A percentile compares a stretch with the other conserved stretches of the same genome.
phyloP scores from a whole-genome alignment of 2,797 vertebrate species.

The Protonibea diacanthus region DNA sequence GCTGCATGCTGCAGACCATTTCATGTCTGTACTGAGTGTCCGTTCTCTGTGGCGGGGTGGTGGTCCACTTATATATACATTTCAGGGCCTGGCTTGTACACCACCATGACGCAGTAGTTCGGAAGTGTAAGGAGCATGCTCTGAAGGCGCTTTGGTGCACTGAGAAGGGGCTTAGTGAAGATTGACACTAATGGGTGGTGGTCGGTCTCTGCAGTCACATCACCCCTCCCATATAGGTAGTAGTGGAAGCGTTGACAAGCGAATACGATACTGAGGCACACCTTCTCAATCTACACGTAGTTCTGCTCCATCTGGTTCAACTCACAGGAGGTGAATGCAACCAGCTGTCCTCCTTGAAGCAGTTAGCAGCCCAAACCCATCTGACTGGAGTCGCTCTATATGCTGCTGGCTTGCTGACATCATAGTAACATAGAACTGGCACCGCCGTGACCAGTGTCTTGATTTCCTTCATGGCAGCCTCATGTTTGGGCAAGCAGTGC shows the following conservation, averaged over 20 bases:
- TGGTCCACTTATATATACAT: too few relatives aligned
- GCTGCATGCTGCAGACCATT: too few relatives aligned
- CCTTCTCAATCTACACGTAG: background rate
- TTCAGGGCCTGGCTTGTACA: too few relatives aligned
- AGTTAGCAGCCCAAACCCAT: background rate
- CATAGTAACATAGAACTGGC: background rate
- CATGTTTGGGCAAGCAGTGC: background rate
- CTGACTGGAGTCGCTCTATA: too few relatives aligned
- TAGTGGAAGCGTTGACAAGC: background rate
- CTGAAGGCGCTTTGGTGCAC: background rate
- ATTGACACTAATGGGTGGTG: background rate
- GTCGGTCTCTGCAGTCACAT: background rate
- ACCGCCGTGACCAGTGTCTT: background rate
- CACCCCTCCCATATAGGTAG: background rate
- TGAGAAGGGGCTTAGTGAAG: background rate
- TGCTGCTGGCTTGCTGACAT: too few relatives aligned
- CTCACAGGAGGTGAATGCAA: background rate
- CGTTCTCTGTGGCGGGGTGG: too few relatives aligned
- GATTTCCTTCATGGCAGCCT: background rate
- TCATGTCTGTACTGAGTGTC: too few relatives aligned
- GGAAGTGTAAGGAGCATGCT: too few relatives aligned
- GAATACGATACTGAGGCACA: background rate
- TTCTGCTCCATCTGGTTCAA: background rate
- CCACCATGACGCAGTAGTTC: too few relatives aligned
- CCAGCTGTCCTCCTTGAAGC: background rate